Percentiles rank a stretch among this genome's conserved stretches.
phyloP scores from a whole-genome alignment of 2,113 vertebrate genomes.

The Trinectes maculatus region DNA sequence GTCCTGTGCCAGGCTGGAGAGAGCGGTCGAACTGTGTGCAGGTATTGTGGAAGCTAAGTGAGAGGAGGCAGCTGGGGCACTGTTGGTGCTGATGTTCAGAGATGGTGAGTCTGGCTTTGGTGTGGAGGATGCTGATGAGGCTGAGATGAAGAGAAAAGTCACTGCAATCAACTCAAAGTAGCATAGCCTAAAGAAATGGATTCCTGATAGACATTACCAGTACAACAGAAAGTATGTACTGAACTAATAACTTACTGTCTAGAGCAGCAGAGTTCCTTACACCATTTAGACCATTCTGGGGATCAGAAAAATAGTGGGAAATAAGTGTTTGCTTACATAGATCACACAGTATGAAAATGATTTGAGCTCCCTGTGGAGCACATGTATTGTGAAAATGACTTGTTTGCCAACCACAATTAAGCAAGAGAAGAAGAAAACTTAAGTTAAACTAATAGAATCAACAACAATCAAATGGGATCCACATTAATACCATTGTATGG shows the following conservation, averaged over 20 bases:
- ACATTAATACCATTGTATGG: too few relatives aligned
- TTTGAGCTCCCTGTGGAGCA: too few relatives aligned
- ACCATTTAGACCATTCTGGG: slow-evolving; percentile 90
- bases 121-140: slow-evolving; percentile 84
- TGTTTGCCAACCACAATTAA: too few relatives aligned
- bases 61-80: slow-evolving; percentile 78
- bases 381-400: too few relatives aligned
- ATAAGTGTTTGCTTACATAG: background rate
- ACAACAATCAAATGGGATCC: too few relatives aligned
- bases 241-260: slow-evolving; percentile 86
- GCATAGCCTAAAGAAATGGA: background rate
- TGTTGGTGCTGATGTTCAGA: slow-evolving; percentile 79
- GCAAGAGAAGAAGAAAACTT: too few relatives aligned
- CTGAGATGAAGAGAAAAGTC: slow-evolving; percentile 63
- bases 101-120: slow-evolving; percentile 88
- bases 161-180: background rate
- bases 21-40: slow-evolving; percentile 78
- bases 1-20: slow-evolving; percentile 86
- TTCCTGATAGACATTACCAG: background rate
- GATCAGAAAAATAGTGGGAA: slow-evolving; percentile 56
- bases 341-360: background rate
- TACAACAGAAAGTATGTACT: background rate
- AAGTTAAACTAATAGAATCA: too few relatives aligned
- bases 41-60: slow-evolving; percentile 83
- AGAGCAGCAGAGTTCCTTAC: slow-evolving; percentile 85